Percentiles rank a stretch among this genome's conserved stretches.
phyloP scores from a whole-genome alignment of 2,113 vertebrate genomes.

The Phalacrocorax brasilianus region DNA sequence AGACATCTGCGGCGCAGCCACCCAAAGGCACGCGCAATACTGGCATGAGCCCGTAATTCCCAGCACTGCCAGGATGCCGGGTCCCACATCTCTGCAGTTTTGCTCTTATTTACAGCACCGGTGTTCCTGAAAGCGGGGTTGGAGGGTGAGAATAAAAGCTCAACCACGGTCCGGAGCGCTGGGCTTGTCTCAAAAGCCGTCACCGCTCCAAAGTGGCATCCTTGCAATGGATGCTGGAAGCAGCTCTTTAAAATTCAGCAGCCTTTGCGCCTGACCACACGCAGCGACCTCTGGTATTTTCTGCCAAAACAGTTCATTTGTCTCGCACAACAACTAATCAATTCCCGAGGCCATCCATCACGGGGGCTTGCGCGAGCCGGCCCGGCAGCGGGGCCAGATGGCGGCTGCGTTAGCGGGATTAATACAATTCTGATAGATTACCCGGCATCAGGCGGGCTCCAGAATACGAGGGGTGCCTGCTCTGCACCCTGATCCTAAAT shows the following conservation, averaged over 20 bases:
- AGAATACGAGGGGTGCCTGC: neutral
- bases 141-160: neutral
- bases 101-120: neutral
- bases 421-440: conserved; percentile 87
- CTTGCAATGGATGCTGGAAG: conserved; percentile 65
- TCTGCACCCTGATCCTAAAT: neutral
- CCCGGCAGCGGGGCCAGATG: conserved; percentile 77
- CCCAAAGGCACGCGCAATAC: neutral
- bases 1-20: neutral
- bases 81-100: neutral
- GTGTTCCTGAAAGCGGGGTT: neutral
- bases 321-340: conserved; percentile 94
- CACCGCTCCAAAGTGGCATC: conserved; percentile 18
- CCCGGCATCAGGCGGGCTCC: conserved; percentile 69
- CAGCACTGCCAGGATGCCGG: neutral
- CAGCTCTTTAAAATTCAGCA: conserved; percentile 78
- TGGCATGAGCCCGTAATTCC: fast-evolving
- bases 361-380: conserved; percentile 70
- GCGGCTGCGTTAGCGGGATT: conserved; percentile 81
- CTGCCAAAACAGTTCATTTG: conserved; percentile 92
- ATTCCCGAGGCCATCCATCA: conserved; percentile 94
- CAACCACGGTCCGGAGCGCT: fast-evolving
- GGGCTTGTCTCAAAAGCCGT: conserved; percentile 22
- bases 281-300: conserved; percentile 87
- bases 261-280: conserved; percentile 78